Evolutionary conservation across 2,113 vertebrate species (phyloP).

Genomic region (Puffinus mauretanicus): DNA sequence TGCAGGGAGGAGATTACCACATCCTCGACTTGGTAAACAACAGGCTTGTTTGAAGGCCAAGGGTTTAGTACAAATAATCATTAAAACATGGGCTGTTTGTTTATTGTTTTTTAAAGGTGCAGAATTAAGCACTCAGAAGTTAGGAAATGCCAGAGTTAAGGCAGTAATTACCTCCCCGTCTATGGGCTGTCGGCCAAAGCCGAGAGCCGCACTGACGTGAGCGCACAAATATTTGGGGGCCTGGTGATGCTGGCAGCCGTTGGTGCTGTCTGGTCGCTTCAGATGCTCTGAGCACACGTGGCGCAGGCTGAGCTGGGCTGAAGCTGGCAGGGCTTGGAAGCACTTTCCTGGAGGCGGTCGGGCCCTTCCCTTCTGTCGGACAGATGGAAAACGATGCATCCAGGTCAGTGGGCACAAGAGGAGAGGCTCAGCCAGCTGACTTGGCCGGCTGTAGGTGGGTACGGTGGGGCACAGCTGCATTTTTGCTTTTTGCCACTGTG

Average conservation of each 20-base stretch:
- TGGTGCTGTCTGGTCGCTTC: not conserved
- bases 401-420: not conserved
- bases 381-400: not conserved
- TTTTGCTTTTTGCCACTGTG: not conserved
- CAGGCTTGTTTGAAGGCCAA: conserved; percentile 6
- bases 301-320: not conserved
- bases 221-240: not conserved
- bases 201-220: fast-evolving
- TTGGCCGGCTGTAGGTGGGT: not conserved
- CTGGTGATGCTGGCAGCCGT: not conserved
- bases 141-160: not conserved
- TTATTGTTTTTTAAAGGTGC: conserved; percentile 7
- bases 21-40: not conserved
- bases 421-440: not conserved
- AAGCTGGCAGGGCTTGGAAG: not conserved
- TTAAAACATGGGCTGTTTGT: conserved; percentile 3
- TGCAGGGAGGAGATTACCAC: conserved; percentile 29
- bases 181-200: not conserved
- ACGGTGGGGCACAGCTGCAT: not conserved
- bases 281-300: not conserved
- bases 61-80: not conserved
- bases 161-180: not conserved
- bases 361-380: fast-evolving
- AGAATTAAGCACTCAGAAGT: not conserved
- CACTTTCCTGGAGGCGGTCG: not conserved